Evolutionary conservation across 2,113 vertebrate species (phyloP), one percentile per base, ranked within the genome.

Genomic region (Brachyhypopomus gauderio): DNA sequence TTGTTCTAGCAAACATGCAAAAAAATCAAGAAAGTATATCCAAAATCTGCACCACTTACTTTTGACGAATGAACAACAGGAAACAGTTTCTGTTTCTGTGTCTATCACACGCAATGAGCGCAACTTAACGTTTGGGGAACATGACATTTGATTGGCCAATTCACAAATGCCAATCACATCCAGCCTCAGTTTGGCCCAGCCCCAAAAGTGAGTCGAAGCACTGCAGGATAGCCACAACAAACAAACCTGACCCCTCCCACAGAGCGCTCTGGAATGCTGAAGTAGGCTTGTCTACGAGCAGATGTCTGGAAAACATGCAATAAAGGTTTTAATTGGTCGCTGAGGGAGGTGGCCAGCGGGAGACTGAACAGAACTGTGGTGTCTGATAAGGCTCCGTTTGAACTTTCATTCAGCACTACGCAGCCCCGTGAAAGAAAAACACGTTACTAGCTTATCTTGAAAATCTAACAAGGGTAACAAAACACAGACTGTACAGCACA

Each of bases 131-230:
- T 80, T 34, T 75, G 78, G 14, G 19, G 23, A 71, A 48, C 58
- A 69, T 78, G 23, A n/a, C 16, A 8, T 69, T 19, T 84, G 79
- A 86, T 86, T 84, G 77, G 72, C 83, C 56, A 9, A 0, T 1
- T 34, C 14, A 3, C 20, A 62, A 17, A 14, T 52, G 19, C 59
- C 30, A 30, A 59, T 67, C 19, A n/a, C 20, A 36, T 17, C 23
- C 72, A 20, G 34, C 7, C 14, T 75, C 27, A 11, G 14, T 8
- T 79, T 84, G 75, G 79, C 14, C 17, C 69, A 4, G 72, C 59
- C 48, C 72, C 38, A 76, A 52, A 55, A 4, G 27, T 27, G 9
- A 3, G 11, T 11, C 4, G 6, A 48, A 12, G 12, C 12, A 52
- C 3, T 52, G 12, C 14, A 52, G 2, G 27, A 30, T 6, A 52